Conservation (phyloP, 2,113 vertebrate species). For the Epinephelus cyanopodus region DNA sequence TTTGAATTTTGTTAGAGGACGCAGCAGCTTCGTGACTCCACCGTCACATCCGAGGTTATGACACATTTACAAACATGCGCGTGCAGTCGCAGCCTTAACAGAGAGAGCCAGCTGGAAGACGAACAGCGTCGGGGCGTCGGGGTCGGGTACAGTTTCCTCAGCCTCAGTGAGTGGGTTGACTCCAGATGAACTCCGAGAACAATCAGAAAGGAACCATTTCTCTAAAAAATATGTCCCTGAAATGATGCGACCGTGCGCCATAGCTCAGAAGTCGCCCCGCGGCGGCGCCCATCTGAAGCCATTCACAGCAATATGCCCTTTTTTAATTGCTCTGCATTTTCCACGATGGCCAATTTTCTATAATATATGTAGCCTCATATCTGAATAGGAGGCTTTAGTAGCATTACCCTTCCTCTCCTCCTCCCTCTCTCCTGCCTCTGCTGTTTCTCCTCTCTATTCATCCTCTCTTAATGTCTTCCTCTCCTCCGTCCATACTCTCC, state of each 20-base stretch:
- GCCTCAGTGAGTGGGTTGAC: neutral
- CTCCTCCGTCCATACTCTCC: neutral
- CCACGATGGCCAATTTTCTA: slow-evolving; percentile 43
- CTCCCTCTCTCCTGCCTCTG: neutral
- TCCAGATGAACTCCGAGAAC: slow-evolving; percentile 3
- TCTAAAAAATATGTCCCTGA: neutral
- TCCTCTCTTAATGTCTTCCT: neutral
- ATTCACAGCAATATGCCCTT: slow-evolving; percentile 22
- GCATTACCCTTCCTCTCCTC: neutral
- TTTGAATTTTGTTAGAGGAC: no score
- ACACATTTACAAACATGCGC: no score
- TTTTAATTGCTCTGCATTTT: slow-evolving; percentile 52
- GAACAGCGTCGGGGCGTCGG: neutral
- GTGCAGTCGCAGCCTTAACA: no score
- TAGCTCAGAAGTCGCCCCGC: neutral
- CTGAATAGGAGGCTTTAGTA: neutral
- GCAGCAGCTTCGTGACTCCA: no score
- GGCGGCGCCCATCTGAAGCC: neutral
- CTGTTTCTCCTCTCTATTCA: neutral
- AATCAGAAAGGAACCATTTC: neutral
- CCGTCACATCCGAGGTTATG: neutral
- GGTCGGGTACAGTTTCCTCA: neutral
- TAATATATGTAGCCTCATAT: slow-evolving; percentile 29
- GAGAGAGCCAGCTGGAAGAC: no score
- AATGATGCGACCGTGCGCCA: neutral